These are phyloP conservation scores for Limnephilus rhombicus DNA, from an alignment of 2,888 invertebrate genomes.

Conservation along the genomic window DNA sequence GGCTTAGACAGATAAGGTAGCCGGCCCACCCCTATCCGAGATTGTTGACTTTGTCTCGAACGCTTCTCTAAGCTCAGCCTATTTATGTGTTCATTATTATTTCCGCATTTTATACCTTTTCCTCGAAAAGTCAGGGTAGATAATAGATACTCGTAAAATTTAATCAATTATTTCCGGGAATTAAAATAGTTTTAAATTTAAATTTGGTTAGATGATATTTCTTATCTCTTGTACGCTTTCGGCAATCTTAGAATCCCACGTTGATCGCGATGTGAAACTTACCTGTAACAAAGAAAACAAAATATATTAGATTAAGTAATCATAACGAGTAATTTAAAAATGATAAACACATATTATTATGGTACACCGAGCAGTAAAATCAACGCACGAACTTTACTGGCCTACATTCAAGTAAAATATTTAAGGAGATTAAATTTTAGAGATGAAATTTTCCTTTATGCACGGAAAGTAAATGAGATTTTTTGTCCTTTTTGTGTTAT, in stretches of 20 bases:
- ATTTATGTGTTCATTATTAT: conserved; percentile 39
- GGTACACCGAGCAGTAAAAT: neutral
- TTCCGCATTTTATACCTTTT: conserved; percentile 7
- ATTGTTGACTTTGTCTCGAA: conserved; percentile 42
- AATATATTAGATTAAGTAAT: neutral
- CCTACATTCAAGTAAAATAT: too few species aligned
- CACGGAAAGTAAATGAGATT: neutral
- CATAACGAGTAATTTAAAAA: neutral
- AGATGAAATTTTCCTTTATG: too few species aligned
- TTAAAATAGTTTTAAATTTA: neutral
- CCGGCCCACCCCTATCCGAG: neutral
- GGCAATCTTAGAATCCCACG: neutral
- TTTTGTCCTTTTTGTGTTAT: neutral
- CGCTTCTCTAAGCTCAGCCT: neutral
- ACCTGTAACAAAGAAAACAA: conserved; percentile 50
- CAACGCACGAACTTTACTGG: too few species aligned
- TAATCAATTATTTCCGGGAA: neutral
- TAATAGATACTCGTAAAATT: neutral
- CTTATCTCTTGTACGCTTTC: neutral
- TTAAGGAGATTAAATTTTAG: too few species aligned
- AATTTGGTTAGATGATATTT: neutral
- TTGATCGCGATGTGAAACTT: neutral
- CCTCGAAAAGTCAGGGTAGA: neutral
- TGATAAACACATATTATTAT: neutral
- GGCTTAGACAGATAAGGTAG: conserved; percentile 46